Percentiles rank a stretch among this genome's conserved stretches.
phyloP scores from a whole-genome alignment of 2,797 vertebrate species.

The Bufotes viridis region DNA sequence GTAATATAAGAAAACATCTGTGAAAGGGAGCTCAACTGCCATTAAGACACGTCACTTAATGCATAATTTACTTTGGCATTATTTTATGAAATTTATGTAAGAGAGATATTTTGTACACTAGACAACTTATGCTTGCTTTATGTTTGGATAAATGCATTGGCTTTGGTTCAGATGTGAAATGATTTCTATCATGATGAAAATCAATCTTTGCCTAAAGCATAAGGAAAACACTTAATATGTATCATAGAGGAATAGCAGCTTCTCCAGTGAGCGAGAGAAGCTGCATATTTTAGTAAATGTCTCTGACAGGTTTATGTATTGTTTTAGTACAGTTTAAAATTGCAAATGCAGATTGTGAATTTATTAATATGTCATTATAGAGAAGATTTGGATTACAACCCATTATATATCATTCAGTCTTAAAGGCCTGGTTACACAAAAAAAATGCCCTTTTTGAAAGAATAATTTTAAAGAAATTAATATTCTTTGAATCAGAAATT shows the following conservation, averaged over 20 bases:
- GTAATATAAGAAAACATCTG: not conserved
- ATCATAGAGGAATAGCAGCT: constrained; percentile 20
- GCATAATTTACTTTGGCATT: constrained; percentile 12
- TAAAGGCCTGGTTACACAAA: not conserved
- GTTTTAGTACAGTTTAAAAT: constrained; percentile 39
- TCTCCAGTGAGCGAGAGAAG: not conserved
- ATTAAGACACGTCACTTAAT: constrained; percentile 24
- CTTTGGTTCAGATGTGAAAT: constrained; percentile 33
- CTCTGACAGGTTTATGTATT: constrained; percentile 35
- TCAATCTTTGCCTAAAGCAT: constrained; percentile 36
- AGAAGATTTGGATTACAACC: constrained; percentile 30
- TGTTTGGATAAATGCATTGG: constrained; percentile 48
- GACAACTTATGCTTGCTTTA: constrained; percentile 45
- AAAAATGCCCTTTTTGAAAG: constrained; percentile 6
- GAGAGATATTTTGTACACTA: constrained; percentile 30
- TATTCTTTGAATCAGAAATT: not conserved
- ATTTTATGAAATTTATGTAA: constrained; percentile 40
- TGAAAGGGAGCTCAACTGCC: constrained; percentile 1
- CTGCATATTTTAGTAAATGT: not conserved
- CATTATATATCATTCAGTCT: constrained; percentile 8
- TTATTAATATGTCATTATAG: constrained; percentile 21
- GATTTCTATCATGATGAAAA: constrained; percentile 44
- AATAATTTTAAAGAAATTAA: not conserved
- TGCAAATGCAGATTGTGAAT: constrained; percentile 23
- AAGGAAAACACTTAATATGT: constrained; percentile 23